Evolutionary conservation across 2,888 invertebrate species (phyloP), one percentile per base, ranked within the genome.

Genomic region (Schizotus pectinicornis): DNA sequence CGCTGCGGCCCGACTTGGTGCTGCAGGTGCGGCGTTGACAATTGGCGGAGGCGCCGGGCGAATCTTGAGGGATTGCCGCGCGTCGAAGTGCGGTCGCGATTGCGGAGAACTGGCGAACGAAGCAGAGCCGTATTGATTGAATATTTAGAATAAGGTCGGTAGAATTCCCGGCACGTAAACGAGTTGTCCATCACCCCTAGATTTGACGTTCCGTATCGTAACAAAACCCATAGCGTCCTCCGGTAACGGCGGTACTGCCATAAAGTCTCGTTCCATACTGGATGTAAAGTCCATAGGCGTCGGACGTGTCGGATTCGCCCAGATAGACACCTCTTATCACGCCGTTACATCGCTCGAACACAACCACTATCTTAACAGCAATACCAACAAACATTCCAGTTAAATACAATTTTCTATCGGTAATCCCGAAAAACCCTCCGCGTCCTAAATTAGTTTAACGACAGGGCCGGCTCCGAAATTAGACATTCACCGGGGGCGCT

Each of bases 201-300:
- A 74, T 75, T 75, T 75, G 74, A 75, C 75, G 72, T 72, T 71
- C 71, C 70, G 75, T 72, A 72, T 74, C 72, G 73, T 67, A 71
- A 68, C 70, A 67, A 73, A 74, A 72, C 72, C 73, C 71, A 63
- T 70, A 65, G 73, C 72, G 72, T 69, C 72, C 72, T 69, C 68
- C 72, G 72, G 74, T 76, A 76, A 74, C 71, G 70, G 72, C 74
- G 71, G 52, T 60, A 66, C 67, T 73, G 74, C 73, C 76, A 76
- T 79, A 79, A 79, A 79, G 73, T 78, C 74, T 78, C 77, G 77
- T 79, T 77, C 75, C 73, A 68, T 69, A 73, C 72, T 70, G 73
- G 74, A 75, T 77, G 76, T 76, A 74, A 75, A 75, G 75, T 74
- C 75, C 76, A 77, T 77, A 74, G 77, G 76, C 77, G 74, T 71